Evolutionary conservation across 2,888 invertebrate genomes (phyloP), one percentile per base, ranked within the genome.

Genomic region (Argynnis bischoffii): DNA sequence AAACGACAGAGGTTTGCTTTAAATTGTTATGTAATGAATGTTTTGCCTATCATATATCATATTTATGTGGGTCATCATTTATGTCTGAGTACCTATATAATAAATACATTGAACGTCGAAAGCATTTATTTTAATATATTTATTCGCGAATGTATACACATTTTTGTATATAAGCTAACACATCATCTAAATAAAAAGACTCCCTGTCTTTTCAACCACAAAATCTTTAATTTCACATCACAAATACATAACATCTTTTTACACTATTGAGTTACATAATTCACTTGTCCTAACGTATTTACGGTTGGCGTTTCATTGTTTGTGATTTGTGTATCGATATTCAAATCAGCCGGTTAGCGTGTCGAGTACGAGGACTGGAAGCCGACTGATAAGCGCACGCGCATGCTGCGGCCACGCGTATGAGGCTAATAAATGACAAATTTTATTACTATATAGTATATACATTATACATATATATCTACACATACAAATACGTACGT

Each of bases 331-430:
- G 15, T 54, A 35, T 67, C 53, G 51, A 60, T 69, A 55, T 53
- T 41, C 48, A 60, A 54, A 54, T 47, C 59, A 56, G 61, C 55
- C 64, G 64, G 47, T 56, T 51, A 57, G 57, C 65, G 31, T 59
- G 55, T 57, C 47, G 26, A 48, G 59, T 60, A 67, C 74, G 71
- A 61, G 72, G 77, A 76, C 78, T 79, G 83, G 83, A 85, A 88
- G 85, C 83, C 85, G 87, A 78, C 77, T 84, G 90, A 90, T 90
- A 90, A 90, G 82, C 80, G 79, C 71, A 73, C 73, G 77, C 84
- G 81, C 85, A 83, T 78, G 79, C 78, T 77, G 74, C 78, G 73
- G 73, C 74, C 77, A 78, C 81, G 79, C 79, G 75, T 76, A 73
- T 69, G 73, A 63, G 67, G 11, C 35, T 41, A 41, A 41, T 41